Conservation (phyloP, 2,113 vertebrate genomes). For the Microtus oregoni region DNA sequence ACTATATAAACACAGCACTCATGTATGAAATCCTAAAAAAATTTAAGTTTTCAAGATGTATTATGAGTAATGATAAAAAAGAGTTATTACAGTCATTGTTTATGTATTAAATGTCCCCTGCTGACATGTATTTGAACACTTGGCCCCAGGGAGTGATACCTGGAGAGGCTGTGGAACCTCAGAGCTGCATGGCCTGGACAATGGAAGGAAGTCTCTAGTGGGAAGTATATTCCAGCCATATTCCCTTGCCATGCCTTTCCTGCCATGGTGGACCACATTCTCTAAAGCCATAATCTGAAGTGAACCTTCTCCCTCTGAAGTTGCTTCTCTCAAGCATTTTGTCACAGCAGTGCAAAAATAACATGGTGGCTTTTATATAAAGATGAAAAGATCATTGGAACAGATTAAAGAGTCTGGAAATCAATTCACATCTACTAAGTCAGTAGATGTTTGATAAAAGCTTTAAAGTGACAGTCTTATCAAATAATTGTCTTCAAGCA, state of each 20-base stretch:
- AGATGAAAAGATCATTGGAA: neutral
- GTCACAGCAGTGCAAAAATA: neutral
- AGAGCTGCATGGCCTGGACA: neutral
- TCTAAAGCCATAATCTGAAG: too few species aligned
- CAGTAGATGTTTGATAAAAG: neutral
- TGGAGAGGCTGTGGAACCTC: neutral
- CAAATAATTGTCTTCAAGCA: neutral
- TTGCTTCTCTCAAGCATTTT: neutral
- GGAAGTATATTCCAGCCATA: neutral
- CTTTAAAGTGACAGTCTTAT: neutral
- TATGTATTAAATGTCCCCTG: neutral
- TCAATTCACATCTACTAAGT: neutral
- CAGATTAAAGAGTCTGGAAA: neutral
- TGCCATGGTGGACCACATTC: too few species aligned
- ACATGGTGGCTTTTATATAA: neutral
- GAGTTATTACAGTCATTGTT: too few species aligned
- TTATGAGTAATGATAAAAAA: neutral
- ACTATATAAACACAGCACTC: neutral
- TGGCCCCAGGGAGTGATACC: neutral
- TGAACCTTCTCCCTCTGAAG: neutral
- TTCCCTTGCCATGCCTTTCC: neutral
- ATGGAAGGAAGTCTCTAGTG: neutral
- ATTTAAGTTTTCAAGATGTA: neutral
- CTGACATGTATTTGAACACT: neutral
- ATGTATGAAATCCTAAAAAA: neutral